Evolutionary conservation across 2,797 vertebrate genomes (phyloP).

Genomic region (Monodelphis domestica): DNA sequence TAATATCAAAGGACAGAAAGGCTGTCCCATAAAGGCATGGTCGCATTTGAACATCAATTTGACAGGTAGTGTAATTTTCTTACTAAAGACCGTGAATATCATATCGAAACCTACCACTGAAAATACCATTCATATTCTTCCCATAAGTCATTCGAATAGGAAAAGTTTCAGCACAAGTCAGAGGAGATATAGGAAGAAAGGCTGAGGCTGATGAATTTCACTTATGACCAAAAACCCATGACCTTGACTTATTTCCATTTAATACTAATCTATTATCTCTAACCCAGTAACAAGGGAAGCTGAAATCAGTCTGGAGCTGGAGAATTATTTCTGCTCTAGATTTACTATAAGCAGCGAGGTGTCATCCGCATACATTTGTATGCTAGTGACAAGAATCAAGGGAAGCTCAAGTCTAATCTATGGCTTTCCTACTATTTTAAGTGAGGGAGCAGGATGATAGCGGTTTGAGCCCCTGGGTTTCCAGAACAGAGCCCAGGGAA

Average conservation of each 20-base stretch:
- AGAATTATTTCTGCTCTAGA: conserved; percentile 79
- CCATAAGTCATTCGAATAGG: conserved; percentile 73
- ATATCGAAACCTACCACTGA: conserved; percentile 69
- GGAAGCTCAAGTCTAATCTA: conserved; percentile 79
- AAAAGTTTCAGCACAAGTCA: conserved; percentile 79
- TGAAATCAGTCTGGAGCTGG: conserved; percentile 76
- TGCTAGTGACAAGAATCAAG: conserved; percentile 75
- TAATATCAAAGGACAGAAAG: conserved; percentile 80
- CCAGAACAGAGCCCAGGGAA: conserved; percentile 63
- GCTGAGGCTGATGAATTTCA: conserved; percentile 76
- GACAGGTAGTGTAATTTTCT: conserved; percentile 84
- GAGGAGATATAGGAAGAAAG: conserved; percentile 62
- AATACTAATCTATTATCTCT: conserved; percentile 77
- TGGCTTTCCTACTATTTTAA: conserved; percentile 79
- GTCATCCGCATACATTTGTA: conserved; percentile 79
- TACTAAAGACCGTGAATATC: conserved; percentile 79
- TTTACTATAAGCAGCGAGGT: conserved; percentile 77
- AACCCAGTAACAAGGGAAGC: conserved; percentile 78
- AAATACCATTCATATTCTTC: conserved; percentile 75
- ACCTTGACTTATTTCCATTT: conserved; percentile 79
- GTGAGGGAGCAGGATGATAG: conserved; percentile 73
- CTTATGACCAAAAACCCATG: conserved; percentile 75
- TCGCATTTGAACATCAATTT: conserved; percentile 80
- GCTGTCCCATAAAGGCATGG: conserved; percentile 82
- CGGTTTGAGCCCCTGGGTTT: conserved; percentile 65